A percentile compares a stretch with the other conserved stretches of the same genome.
phyloP scores from a whole-genome alignment of 2,888 invertebrate genomes.

The Chalcosyrphus nemorum region DNA sequence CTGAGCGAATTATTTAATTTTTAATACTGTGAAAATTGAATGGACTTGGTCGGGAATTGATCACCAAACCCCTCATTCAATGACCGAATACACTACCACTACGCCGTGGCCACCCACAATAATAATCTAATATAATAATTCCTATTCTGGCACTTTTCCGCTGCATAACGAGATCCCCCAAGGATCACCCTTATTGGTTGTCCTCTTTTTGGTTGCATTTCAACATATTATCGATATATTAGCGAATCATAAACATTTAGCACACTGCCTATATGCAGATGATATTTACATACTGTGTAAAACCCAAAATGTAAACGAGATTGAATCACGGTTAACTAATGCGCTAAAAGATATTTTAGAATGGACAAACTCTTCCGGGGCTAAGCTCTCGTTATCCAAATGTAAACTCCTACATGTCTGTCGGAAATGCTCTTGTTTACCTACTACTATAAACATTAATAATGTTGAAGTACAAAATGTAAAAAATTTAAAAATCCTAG shows the following conservation, averaged over 20 bases:
- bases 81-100: too few species aligned
- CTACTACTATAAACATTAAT: too few species aligned
- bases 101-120: too few species aligned
- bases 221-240: background rate
- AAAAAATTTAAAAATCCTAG: background rate
- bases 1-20: too few species aligned
- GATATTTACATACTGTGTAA: background rate
- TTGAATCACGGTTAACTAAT: background rate
- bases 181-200: background rate
- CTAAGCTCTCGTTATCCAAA: too few species aligned
- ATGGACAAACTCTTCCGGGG: too few species aligned
- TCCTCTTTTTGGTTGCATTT: background rate
- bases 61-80: too few species aligned
- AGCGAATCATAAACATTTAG: background rate
- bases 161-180: background rate
- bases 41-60: too few species aligned
- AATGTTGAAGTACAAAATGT: background rate
- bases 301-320: background rate
- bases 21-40: too few species aligned
- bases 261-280: conserved; percentile 8
- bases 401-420: too few species aligned
- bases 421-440: too few species aligned
- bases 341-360: conserved; percentile 2
- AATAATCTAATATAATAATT: too few species aligned
- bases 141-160: background rate